Percentiles rank a stretch among this genome's conserved stretches.
phyloP scores from a whole-genome alignment of 53 echinoderm and acorn worm species.

The Henricia sp. region DNA sequence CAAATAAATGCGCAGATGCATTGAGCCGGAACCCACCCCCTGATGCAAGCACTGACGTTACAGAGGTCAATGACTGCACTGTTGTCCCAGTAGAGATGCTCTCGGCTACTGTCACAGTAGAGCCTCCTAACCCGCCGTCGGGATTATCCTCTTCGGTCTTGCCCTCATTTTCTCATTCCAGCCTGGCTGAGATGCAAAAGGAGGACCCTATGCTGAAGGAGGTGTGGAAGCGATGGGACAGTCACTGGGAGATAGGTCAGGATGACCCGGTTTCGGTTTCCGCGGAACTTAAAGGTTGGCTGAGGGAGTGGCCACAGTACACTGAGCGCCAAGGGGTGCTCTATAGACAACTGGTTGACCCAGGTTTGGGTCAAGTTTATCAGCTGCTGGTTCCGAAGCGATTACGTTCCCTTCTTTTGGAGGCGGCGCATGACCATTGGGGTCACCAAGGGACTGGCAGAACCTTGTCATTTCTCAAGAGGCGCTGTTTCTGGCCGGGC shows the following conservation, averaged over 20 bases:
- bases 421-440: constrained; percentile 45
- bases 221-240: background rate
- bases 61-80: background rate
- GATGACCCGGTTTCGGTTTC: background rate
- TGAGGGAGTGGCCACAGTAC: background rate
- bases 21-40: background rate
- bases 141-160: background rate
- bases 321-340: constrained; percentile 15
- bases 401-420: background rate
- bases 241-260: background rate
- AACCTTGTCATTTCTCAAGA: constrained; percentile 21
- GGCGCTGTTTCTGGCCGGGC: constrained; percentile 62
- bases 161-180: constrained; percentile 10
- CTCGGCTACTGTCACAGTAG: background rate
- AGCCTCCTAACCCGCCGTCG: background rate
- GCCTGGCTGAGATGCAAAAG: constrained; percentile 9
- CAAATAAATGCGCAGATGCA: constrained; percentile 14
- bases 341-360: background rate
- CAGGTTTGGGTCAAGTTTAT: background rate
- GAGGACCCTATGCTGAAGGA: background rate
- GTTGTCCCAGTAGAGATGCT: background rate
- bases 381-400: background rate
- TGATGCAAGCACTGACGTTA: background rate
- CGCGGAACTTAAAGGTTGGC: background rate
- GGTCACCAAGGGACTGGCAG: constrained; percentile 52